phyloP scores from a whole-genome alignment of 2,888 invertebrate genomes.

The Argyresthia albistria region DNA sequence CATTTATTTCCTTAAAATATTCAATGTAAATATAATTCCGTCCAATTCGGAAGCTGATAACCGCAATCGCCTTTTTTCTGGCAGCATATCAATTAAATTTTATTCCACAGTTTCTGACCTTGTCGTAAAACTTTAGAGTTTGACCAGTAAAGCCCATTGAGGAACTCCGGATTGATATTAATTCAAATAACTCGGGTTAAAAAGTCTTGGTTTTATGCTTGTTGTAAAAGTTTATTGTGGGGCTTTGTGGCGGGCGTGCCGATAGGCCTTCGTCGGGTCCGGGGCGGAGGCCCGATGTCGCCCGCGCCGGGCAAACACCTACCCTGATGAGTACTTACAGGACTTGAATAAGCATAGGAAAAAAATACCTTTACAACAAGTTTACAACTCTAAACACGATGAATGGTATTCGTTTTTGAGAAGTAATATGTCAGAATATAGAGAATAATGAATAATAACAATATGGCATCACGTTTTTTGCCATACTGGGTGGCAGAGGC shows the following conservation, averaged over 20 bases:
- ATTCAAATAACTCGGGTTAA: conserved; percentile 72
- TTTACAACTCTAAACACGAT: too few relatives aligned
- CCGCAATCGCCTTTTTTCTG: conserved; percentile 61
- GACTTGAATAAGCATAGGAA: too few relatives aligned
- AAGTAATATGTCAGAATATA: too few relatives aligned
- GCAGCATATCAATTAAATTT: conserved; percentile 71
- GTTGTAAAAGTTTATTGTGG: conserved; percentile 70
- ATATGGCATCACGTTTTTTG: too few relatives aligned
- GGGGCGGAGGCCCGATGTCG: background rate
- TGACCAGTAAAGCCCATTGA: conserved; percentile 72
- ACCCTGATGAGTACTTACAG: background rate
- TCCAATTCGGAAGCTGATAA: conserved; percentile 72
- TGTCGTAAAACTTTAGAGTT: conserved; percentile 70
- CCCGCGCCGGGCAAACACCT: too few relatives aligned
- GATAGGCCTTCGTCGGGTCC: conserved; percentile 37
- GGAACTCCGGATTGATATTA: conserved; percentile 71
- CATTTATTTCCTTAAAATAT: conserved; percentile 29
- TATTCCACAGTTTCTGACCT: conserved; percentile 67
- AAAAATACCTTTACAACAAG: too few relatives aligned
- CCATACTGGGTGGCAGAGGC: too few relatives aligned
- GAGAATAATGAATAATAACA: too few relatives aligned
- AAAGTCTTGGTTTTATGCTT: conserved; percentile 70
- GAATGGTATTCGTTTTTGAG: too few relatives aligned
- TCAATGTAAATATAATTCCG: conserved; percentile 54
- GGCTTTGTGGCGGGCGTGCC: conserved; percentile 70